Percentiles rank a stretch among this genome's conserved stretches.
Conservation (phyloP, 2,113 vertebrate species). For the Agelaius phoeniceus region DNA sequence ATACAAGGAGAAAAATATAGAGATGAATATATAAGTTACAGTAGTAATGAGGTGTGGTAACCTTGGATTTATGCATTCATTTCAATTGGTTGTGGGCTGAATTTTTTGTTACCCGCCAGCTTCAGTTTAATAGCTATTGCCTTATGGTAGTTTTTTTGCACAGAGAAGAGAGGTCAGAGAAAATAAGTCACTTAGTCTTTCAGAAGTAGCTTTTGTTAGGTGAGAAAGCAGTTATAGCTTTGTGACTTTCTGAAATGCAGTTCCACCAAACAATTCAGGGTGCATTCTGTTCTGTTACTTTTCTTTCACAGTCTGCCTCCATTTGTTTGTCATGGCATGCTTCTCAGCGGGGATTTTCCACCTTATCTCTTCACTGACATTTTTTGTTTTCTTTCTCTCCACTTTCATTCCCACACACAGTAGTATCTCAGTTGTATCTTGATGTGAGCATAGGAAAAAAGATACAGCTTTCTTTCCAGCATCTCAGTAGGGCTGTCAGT, state of each 20-base stretch:
- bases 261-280: neutral
- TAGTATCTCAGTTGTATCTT: neutral
- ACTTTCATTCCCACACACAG: neutral
- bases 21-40: neutral
- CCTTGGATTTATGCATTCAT: neutral
- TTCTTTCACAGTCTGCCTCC: neutral
- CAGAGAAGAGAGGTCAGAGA: neutral
- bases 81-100: neutral
- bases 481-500: neutral
- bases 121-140: neutral
- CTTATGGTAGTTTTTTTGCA: neutral
- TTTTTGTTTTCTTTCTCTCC: conserved; percentile 9
- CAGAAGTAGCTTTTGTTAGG: neutral
- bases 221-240: neutral
- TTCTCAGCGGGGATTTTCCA: neutral
- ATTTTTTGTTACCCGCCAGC: neutral
- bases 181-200: conserved; percentile 18
- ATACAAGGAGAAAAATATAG: neutral
- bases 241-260: neutral
- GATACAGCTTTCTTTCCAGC: neutral
- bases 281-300: neutral
- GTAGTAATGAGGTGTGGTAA: neutral
- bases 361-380: neutral
- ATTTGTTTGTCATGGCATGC: conserved; percentile 9
- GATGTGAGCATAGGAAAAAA: neutral